A percentile compares a stretch with the other conserved stretches of the same genome.
Conservation (phyloP, 2,113 vertebrate genomes). For the Pelecanus crispus region DNA sequence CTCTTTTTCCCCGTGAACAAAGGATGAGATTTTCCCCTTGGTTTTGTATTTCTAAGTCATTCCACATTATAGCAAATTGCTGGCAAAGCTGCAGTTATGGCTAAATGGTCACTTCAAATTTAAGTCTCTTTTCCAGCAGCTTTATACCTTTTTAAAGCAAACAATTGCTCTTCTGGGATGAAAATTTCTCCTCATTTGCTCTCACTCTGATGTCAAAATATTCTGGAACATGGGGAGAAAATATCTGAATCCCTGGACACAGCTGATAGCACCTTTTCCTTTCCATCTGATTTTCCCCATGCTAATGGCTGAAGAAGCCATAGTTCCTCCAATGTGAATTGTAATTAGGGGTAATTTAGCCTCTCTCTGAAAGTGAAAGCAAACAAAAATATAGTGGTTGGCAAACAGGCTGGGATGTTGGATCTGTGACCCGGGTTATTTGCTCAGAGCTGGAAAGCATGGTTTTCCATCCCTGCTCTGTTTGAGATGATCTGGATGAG, state of each 20-base stretch:
- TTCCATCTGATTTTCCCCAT: neutral
- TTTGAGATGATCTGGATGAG: neutral
- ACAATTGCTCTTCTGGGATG: neutral
- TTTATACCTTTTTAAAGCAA: neutral
- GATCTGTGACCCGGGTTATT: neutral
- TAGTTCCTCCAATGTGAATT: neutral
- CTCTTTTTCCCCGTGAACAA: neutral
- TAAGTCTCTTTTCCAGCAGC: neutral
- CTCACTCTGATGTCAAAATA: neutral
- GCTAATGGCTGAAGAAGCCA: neutral
- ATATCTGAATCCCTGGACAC: neutral
- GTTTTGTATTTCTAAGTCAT: constrained; percentile 4
- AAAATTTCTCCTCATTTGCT: neutral
- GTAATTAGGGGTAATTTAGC: neutral
- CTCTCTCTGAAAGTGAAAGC: neutral
- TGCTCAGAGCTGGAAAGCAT: neutral
- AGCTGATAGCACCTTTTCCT: neutral
- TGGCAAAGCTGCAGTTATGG: neutral
- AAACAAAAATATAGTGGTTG: neutral
- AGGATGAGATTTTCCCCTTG: neutral
- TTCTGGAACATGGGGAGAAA: neutral
- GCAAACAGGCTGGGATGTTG: neutral
- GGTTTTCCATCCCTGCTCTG: neutral
- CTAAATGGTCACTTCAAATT: constrained; percentile 17
- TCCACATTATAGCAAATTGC: neutral